Percentiles rank a stretch among this genome's conserved stretches.
phyloP scores from a whole-genome alignment of 2,797 vertebrate species.

The Pachyuromys duprasi region DNA sequence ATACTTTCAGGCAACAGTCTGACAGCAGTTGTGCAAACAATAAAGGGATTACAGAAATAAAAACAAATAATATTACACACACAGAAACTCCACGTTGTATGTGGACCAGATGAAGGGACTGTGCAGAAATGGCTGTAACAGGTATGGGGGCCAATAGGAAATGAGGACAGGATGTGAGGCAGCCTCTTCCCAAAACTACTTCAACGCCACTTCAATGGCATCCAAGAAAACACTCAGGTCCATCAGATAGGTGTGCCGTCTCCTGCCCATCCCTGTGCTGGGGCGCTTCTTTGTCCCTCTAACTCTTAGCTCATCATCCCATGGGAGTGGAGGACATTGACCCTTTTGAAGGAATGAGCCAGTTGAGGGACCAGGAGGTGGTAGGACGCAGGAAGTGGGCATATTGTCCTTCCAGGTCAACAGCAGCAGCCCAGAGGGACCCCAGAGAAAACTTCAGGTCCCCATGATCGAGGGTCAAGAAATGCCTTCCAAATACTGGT shows the following conservation, averaged over 20 bases:
- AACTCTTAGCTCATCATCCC: background rate
- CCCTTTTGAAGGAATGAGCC: background rate
- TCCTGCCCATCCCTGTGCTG: background rate
- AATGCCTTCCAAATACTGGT: background rate
- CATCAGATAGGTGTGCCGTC: fast-evolving
- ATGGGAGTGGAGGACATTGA: background rate
- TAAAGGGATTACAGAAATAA: conserved; percentile 88
- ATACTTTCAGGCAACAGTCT: conserved; percentile 87
- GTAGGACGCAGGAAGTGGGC: background rate
- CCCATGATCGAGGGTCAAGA: too few relatives aligned
- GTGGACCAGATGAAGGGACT: conserved; percentile 78
- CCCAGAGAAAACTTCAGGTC: background rate
- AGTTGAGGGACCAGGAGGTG: background rate
- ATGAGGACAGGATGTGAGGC: background rate
- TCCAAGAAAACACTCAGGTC: background rate
- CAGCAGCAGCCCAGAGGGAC: background rate
- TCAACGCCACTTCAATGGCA: fast-evolving
- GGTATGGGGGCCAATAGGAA: background rate
- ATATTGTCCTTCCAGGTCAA: background rate
- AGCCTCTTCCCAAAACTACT: background rate
- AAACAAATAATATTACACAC: conserved; percentile 88
- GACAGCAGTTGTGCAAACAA: conserved; percentile 89
- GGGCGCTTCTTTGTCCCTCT: background rate
- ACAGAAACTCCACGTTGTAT: conserved; percentile 83
- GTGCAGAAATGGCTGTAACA: conserved; percentile 58